Evolutionary conservation across 2,888 invertebrate genomes (phyloP).

Genomic region (Drosophila formosana): DNA sequence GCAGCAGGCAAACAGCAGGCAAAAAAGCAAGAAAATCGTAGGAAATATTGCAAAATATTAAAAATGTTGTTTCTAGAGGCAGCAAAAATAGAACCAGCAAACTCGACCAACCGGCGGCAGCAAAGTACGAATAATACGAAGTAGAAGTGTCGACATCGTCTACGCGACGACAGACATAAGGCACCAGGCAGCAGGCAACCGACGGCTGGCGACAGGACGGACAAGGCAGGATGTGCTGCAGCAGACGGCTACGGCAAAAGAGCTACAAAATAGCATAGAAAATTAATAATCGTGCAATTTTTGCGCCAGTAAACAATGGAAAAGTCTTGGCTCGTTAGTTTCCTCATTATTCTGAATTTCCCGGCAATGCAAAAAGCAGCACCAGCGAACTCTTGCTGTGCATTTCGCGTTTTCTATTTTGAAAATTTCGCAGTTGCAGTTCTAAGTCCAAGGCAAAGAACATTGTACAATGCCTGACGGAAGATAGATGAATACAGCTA

Average conservation of each 20-base stretch:
- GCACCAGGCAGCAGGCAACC: constrained; percentile 7
- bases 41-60: constrained; percentile 72
- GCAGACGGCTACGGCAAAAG: constrained; percentile 25
- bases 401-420: constrained; percentile 33
- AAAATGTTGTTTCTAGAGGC: constrained; percentile 68
- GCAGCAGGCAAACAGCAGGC: constrained; percentile 23
- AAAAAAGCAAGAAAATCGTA: constrained; percentile 47
- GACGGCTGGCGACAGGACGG: constrained; percentile 4
- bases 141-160: constrained; percentile 53
- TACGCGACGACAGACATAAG: constrained; percentile 26
- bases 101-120: constrained; percentile 44
- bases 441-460: constrained; percentile 42
- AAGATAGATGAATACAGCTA: constrained; percentile 50
- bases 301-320: constrained; percentile 81
- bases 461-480: constrained; percentile 33
- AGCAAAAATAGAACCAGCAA: constrained; percentile 38
- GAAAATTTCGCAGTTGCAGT: constrained; percentile 51
- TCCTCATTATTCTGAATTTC: constrained; percentile 78
- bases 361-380: constrained; percentile 19
- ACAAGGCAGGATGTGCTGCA: constrained; percentile 33
- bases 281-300: constrained; percentile 82
- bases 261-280: constrained; percentile 78
- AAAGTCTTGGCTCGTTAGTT: constrained; percentile 82
- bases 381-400: constrained; percentile 34
- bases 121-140: constrained; percentile 33